Evolutionary conservation across 2,113 vertebrate genomes (phyloP).

Genomic region (Cyphomyrus plagiostoma): DNA sequence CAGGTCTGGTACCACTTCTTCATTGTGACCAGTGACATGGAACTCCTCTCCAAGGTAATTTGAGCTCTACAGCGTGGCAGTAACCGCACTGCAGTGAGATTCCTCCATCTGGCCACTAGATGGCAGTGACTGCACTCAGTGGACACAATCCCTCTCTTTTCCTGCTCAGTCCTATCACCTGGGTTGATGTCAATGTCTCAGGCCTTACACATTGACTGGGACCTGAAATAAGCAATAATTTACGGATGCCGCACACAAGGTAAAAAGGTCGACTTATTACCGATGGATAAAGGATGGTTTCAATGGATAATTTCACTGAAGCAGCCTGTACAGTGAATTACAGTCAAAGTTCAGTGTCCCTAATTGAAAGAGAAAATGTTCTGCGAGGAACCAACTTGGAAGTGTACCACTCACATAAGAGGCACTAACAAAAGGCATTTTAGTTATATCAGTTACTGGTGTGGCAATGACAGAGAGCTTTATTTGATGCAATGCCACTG

Average conservation of each 20-base stretch:
- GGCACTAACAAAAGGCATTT: constrained; percentile 12
- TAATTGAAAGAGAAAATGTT: constrained; percentile 48
- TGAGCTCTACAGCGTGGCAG: too few relatives aligned
- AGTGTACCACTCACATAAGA: constrained; percentile 29
- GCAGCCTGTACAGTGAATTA: constrained; percentile 40
- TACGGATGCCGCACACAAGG: background rate
- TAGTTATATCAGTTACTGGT: constrained; percentile 14
- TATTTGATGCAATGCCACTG: constrained; percentile 50
- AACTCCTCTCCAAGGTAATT: constrained; percentile 12
- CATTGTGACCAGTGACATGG: constrained; percentile 1
- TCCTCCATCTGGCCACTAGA: constrained; percentile 18
- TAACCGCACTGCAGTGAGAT: background rate
- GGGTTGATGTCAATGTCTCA: background rate
- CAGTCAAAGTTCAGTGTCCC: constrained; percentile 32
- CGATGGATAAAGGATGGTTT: constrained; percentile 31
- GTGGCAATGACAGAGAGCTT: constrained; percentile 32
- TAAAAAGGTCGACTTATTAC: constrained; percentile 23
- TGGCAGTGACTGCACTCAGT: constrained; percentile 19
- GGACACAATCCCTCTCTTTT: background rate
- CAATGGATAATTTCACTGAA: constrained; percentile 40
- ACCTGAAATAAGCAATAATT: constrained; percentile 1
- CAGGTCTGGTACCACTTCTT: background rate
- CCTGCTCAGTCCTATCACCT: background rate
- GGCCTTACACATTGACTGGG: background rate
- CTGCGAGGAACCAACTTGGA: constrained; percentile 43